Conservation (phyloP, 2,888 invertebrate species). For the Tineola bisselliella region DNA sequence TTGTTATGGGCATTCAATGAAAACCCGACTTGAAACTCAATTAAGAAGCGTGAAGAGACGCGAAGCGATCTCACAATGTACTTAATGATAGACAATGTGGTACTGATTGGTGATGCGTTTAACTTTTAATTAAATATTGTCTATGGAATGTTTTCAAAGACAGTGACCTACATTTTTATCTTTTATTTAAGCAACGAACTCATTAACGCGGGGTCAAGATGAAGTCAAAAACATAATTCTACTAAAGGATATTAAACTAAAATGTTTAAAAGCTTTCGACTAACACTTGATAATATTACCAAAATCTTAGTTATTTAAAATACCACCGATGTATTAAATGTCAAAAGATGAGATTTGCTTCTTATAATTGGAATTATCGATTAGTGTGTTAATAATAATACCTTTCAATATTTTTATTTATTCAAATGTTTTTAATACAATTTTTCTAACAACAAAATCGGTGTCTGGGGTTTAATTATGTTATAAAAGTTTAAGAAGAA, state of each 20-base stretch:
- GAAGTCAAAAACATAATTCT: background rate
- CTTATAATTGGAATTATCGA: no score
- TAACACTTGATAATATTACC: no score
- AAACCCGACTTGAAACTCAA: background rate
- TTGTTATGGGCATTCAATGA: background rate
- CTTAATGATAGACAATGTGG: background rate
- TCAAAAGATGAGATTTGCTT: no score
- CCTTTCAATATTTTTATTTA: no score
- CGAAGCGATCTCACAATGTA: background rate
- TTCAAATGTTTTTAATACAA: no score
- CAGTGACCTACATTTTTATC: constrained; percentile 11
- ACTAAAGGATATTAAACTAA: background rate
- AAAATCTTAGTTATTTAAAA: no score
- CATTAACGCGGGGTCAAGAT: background rate
- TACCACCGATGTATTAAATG: no score
- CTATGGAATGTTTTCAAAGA: constrained; percentile 3
- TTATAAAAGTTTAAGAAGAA: no score
- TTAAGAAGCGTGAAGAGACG: background rate
- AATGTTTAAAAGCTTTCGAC: no score
- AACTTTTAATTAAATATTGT: background rate
- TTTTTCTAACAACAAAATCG: no score
- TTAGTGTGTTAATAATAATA: no score
- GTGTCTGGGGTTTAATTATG: no score
- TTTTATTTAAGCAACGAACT: background rate
- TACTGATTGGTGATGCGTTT: background rate